A percentile compares a stretch with the other conserved stretches of the same genome.
Conservation (phyloP, 2,888 invertebrate species). For the Phanerotoma sp. region DNA sequence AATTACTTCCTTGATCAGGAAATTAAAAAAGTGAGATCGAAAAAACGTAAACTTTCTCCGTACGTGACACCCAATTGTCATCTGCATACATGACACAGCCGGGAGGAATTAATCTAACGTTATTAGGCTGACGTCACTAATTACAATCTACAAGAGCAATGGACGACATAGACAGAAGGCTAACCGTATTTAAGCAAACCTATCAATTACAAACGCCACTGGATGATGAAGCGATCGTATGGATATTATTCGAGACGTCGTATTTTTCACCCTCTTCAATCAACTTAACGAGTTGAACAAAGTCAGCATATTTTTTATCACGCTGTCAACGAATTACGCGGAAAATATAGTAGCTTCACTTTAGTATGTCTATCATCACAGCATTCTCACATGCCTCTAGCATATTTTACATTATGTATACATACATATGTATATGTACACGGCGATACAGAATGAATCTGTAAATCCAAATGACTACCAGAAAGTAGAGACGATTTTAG, state of each 20-base stretch:
- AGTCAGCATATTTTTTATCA: not conserved
- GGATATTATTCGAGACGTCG: not conserved
- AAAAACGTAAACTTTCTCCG: slow-evolving; percentile 1
- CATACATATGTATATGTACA: too few species aligned
- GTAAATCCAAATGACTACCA: too few species aligned
- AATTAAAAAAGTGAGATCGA: not conserved
- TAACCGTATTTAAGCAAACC: not conserved
- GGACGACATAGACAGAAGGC: slow-evolving; percentile 6
- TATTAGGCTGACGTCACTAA: slow-evolving; percentile 54
- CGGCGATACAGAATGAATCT: too few species aligned
- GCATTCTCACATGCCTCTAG: too few species aligned
- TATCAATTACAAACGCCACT: not conserved
- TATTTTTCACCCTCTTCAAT: not conserved
- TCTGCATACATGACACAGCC: slow-evolving; percentile 7
- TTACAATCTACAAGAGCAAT: slow-evolving; percentile 47
- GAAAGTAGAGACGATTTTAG: too few species aligned
- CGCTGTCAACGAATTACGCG: too few species aligned
- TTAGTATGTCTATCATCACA: too few species aligned
- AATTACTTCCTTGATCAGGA: too few species aligned
- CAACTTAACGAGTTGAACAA: not conserved
- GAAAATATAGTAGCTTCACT: too few species aligned
- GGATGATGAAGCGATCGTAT: not conserved
- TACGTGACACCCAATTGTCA: not conserved
- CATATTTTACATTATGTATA: too few species aligned
- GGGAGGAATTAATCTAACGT: slow-evolving; percentile 54